Conservation (phyloP, 1,140 invertebrate species). For the Delia radicum region DNA sequence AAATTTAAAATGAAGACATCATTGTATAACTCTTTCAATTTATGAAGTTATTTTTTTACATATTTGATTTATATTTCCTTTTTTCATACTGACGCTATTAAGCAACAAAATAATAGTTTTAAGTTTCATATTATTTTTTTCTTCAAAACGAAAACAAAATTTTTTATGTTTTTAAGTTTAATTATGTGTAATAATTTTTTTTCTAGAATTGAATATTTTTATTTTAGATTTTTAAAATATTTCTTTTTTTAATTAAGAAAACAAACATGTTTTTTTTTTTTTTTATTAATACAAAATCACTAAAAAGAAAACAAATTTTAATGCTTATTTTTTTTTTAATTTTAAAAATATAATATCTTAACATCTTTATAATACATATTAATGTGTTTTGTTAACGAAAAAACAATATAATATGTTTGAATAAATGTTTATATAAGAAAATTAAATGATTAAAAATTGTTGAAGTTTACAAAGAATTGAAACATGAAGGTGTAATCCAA, state of each 20-base stretch:
- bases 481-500: too few relatives aligned
- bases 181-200: conserved; percentile 8
- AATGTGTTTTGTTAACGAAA: conserved; percentile 1
- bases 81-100: neutral
- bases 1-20: conserved; percentile 62
- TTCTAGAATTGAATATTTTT: conserved; percentile 22
- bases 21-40: neutral
- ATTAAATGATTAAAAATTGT: too few relatives aligned
- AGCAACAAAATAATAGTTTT: neutral
- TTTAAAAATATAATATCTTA: neutral
- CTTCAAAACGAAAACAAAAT: neutral
- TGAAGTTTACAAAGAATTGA: too few relatives aligned
- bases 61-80: conserved; percentile 2
- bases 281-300: neutral
- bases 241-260: neutral
- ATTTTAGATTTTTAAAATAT: conserved; percentile 32
- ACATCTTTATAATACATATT: neutral
- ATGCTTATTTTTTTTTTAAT: neutral
- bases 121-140: neutral
- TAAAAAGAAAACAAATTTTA: neutral
- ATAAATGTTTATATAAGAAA: conserved; percentile 5
- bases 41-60: conserved; percentile 1
- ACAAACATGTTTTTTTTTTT: neutral
- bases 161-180: neutral
- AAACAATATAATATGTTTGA: conserved; percentile 9